Conservation (phyloP, 1,140 invertebrate species). For the Leguminivora glycinivorella region DNA sequence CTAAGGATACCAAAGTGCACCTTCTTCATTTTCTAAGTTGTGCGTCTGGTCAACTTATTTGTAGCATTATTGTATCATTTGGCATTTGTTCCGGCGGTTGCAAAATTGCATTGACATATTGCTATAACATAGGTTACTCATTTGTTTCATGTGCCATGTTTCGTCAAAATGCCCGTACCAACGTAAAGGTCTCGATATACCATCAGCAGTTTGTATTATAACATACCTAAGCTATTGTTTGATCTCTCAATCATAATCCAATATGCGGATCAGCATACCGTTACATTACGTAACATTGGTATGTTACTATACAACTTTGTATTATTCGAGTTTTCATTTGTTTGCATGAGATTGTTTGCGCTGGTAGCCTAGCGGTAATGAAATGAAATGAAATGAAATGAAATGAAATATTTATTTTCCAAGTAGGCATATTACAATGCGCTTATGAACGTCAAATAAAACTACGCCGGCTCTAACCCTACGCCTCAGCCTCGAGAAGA, state of each 20-base stretch:
- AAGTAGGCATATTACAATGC: no score
- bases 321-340: no score
- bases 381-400: no score
- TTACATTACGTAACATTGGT: not conserved
- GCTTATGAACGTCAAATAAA: no score
- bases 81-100: constrained; percentile 50
- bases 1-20: not conserved
- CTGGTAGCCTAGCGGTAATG: no score
- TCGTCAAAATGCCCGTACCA: not conserved
- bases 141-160: constrained; percentile 33
- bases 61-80: constrained; percentile 43
- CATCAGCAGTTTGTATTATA: not conserved
- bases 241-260: not conserved
- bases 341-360: no score
- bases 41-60: constrained; percentile 29
- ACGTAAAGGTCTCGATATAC: not conserved
- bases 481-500: no score
- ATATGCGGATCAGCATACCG: constrained; percentile 3
- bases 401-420: no score
- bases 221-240: constrained; percentile 3
- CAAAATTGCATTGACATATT: constrained; percentile 41
- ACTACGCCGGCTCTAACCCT: no score
- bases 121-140: constrained; percentile 35
- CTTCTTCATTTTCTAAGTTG: not conserved
- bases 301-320: no score